Base-by-base conservation (phyloP, 2,113 vertebrate species). In the Pterocles burchelli region DNA sequence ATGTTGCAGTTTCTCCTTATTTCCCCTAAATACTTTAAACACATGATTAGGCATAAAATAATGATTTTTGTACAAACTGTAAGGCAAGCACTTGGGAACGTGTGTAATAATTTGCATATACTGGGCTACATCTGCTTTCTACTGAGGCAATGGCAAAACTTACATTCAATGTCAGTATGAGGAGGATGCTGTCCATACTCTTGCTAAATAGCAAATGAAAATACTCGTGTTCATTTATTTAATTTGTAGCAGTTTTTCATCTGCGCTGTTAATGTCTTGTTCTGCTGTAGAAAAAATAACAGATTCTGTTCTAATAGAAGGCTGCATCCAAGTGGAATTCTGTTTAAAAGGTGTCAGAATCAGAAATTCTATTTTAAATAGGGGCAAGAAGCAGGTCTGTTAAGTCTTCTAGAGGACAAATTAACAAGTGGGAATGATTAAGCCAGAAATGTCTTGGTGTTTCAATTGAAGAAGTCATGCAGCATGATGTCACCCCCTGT, bases 381-480 rank as follows among this genome's bases (percentile, higher is more conserved):
- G 46, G 72, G 54, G 88, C 62, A 94, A 86, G 70, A 95, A 55
- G 61, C 81, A 93, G 88, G 93, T 96, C 93, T 93, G 51, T 72
- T 94, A 92, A 96, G 61, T 90, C 65, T 94, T 95, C 72, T 57
- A 93, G 85, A 82, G 88, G 93, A 87, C 38, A 96, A 97, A 97
- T 97, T 97, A 97, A 86, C 95, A 97, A 97, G 78, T 97, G 96
- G 89, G 91, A 98, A 96, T 95, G 94, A 95, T 97, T 97, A 97
- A 95, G 84, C 28, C 65, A 97, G 91, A 95, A 97, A 95, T 78
- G 61, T 83, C 92, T 97, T 95, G 67, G 81, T 97, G 96, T 97
- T 95, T 84, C 96, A 97, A 97, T 93, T 95, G 92, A 97, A 96
- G 89, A 96, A 97, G 95, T 88, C 77, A 86, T 97, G 89, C 57